Base-by-base conservation (phyloP, 2,888 invertebrate genomes). In the Asteroscopus sphinx region DNA sequence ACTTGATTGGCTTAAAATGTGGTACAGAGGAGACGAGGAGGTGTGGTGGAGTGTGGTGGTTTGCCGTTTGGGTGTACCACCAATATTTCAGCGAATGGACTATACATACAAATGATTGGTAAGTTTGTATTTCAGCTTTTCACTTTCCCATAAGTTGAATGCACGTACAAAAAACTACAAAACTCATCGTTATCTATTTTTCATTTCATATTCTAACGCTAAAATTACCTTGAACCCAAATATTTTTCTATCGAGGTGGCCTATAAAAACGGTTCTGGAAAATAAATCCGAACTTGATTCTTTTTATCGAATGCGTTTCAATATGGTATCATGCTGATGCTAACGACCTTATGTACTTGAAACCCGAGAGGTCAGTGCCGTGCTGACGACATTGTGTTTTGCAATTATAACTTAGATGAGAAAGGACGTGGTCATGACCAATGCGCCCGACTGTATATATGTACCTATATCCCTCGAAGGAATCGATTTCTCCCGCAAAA, bases 311-410 rank as follows among this genome's bases (percentile, higher is more conserved):
- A 68, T 72, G 60, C 56, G 62, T 74, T 73, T 76, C 62, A 76
- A 71, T 73, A 79, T 78, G 74, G 73, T 74, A 68, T 70, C 68
- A 63, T 47, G 47, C 37, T 52, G 73, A 75, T 81, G 86, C 61
- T 79, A 87, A 86, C 69, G 92, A 92, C 92, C 93, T 81, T 74
- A 76, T 76, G 93, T 83, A 88, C 93, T 93, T 93, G 91, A 90
- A 80, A 78, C 68, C 68, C 60, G 62, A 67, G 86, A 90, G 93
- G 92, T 93, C 92, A 90, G 81, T 88, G 88, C 80, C 88, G 85
- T 59, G 65, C 73, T 86, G 87, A 88, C 87, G 89, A 80, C 86
- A 85, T 82, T 82, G 78, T 83, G 80, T 80, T 84, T 82, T 82
- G 83, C 87, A 90, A 89, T 88, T 88, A 88, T 85, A 87, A 86